Evolutionary conservation across 2,113 vertebrate species (phyloP).

Genomic region (Aptenodytes patagonicus): DNA sequence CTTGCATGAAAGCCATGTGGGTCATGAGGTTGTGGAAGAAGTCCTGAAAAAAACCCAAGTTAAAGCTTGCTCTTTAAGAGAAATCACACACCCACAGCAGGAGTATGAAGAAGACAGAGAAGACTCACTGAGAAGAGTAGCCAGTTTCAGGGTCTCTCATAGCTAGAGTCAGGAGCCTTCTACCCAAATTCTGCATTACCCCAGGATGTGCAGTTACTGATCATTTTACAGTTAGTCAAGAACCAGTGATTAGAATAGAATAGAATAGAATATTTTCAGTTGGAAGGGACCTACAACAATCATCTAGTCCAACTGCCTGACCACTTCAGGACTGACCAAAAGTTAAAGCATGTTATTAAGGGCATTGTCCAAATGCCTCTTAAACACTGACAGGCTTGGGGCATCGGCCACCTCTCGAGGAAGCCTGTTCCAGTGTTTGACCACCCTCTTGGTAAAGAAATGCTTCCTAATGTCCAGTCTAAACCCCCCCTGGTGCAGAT

Average conservation of each 20-base stretch:
- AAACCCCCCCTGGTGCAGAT: not conserved
- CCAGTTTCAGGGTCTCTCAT: not conserved
- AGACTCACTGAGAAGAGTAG: not conserved
- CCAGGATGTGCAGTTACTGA: not conserved
- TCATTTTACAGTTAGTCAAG: not conserved
- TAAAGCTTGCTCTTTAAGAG: not conserved
- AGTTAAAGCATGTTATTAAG: not conserved
- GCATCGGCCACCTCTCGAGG: not conserved
- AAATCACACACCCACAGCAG: not conserved
- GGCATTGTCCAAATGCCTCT: not conserved
- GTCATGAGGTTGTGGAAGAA: constrained; percentile 80
- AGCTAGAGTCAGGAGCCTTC: not conserved
- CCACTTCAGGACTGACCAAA: not conserved
- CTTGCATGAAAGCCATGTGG: constrained; percentile 68
- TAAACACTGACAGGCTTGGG: not conserved
- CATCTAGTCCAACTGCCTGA: not conserved
- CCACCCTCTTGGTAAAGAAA: not conserved
- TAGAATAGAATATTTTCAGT: not conserved
- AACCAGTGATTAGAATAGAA: not conserved
- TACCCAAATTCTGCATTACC: not conserved
- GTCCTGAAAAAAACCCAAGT: constrained; percentile 61
- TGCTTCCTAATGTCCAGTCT: not conserved
- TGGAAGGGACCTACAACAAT: not conserved
- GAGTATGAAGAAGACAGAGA: not conserved
- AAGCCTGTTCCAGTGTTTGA: not conserved